phyloP scores from a whole-genome alignment of 2,888 invertebrate genomes.

The Dolichomitus sp. region DNA sequence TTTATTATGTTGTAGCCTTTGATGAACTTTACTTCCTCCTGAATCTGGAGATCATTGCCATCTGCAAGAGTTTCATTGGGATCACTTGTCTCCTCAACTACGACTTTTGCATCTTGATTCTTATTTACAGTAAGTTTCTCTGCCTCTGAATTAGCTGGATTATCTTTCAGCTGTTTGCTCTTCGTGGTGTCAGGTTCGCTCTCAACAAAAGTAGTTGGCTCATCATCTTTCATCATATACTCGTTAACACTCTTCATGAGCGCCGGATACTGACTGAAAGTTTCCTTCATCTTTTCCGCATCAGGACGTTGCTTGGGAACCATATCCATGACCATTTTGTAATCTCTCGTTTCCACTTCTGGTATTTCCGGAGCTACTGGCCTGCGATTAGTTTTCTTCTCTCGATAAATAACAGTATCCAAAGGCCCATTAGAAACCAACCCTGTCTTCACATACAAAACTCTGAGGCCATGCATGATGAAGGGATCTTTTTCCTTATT shows the following conservation, averaged over 20 bases:
- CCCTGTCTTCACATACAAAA: slow-evolving; percentile 81
- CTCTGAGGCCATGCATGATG: slow-evolving; percentile 77
- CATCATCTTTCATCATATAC: slow-evolving; percentile 75
- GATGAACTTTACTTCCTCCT: slow-evolving; percentile 59
- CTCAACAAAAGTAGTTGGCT: slow-evolving; percentile 71
- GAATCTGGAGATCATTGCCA: background rate
- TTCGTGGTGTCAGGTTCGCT: slow-evolving; percentile 12
- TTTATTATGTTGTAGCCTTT: slow-evolving; percentile 75
- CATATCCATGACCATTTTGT: slow-evolving; percentile 70
- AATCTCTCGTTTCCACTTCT: slow-evolving; percentile 32
- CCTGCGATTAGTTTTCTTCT: slow-evolving; percentile 78
- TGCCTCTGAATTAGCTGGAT: slow-evolving; percentile 5
- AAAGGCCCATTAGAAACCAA: slow-evolving; percentile 66
- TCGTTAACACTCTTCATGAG: slow-evolving; percentile 74
- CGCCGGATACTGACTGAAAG: slow-evolving; percentile 77
- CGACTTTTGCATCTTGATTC: background rate
- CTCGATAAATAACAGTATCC: slow-evolving; percentile 80
- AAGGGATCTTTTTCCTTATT: slow-evolving; percentile 81
- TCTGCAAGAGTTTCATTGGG: background rate
- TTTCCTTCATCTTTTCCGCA: slow-evolving; percentile 63
- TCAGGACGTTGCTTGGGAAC: slow-evolving; percentile 73
- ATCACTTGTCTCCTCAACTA: background rate
- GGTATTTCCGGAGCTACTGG: slow-evolving; percentile 68
- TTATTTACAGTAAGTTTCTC: slow-evolving; percentile 8
- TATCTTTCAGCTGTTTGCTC: slow-evolving; percentile 21